phyloP scores from a whole-genome alignment of 1,140 invertebrate genomes.

The Mamestra configurata region DNA sequence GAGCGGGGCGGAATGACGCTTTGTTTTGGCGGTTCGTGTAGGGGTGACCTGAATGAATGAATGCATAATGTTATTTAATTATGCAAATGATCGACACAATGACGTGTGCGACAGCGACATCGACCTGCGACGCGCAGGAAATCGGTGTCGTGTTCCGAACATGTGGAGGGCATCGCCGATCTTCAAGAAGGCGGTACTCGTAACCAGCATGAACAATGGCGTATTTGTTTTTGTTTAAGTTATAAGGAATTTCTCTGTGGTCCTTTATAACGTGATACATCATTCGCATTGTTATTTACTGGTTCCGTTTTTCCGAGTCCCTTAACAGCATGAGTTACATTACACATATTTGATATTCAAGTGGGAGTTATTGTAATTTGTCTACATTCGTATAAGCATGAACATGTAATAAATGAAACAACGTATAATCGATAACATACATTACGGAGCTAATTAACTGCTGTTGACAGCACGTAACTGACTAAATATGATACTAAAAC shows the following conservation, averaged over 20 bases:
- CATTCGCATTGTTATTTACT: constrained; percentile 23
- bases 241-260: constrained; percentile 45
- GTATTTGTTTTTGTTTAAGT: constrained; percentile 58
- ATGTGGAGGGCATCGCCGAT: constrained; percentile 63
- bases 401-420: not conserved
- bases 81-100: constrained; percentile 77
- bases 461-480: not conserved
- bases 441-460: not conserved
- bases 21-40: constrained; percentile 59
- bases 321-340: not conserved
- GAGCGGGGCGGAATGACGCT: constrained; percentile 35
- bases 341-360: not conserved
- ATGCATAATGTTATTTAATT: constrained; percentile 82
- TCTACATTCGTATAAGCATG: not conserved
- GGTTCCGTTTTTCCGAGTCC: not conserved
- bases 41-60: constrained; percentile 72
- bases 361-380: constrained; percentile 8
- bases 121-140: constrained; percentile 73
- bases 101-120: constrained; percentile 68
- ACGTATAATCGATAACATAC: not conserved
- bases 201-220: constrained; percentile 56
- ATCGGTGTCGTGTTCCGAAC: constrained; percentile 77
- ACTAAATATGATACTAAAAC: constrained; percentile 1
- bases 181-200: constrained; percentile 58
- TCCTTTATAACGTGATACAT: constrained; percentile 29